Percentiles rank a stretch among this genome's conserved stretches.
Evolutionary conservation across 2,888 invertebrate genomes (phyloP).

Genomic region (Halocaridina rubra): DNA sequence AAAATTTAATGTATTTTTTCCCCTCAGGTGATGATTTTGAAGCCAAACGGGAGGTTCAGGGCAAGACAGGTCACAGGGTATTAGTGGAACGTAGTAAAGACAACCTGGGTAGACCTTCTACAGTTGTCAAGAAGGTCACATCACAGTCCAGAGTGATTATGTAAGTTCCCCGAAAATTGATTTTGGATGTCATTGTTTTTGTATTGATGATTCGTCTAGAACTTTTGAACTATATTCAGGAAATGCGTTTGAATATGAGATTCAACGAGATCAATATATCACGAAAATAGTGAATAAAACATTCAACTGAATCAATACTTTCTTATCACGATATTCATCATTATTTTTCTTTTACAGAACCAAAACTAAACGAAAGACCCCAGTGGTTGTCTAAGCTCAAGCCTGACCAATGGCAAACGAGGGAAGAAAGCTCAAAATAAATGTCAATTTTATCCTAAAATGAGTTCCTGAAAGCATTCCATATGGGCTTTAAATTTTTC

Average conservation of each 20-base stretch:
- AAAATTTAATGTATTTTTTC: neutral
- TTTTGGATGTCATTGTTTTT: too few species aligned
- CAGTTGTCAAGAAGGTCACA: constrained; percentile 51
- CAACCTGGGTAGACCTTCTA: constrained; percentile 36
- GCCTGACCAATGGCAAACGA: too few species aligned
- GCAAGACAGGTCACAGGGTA: constrained; percentile 42
- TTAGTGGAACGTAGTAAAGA: constrained; percentile 47
- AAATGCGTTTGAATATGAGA: neutral
- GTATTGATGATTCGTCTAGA: neutral
- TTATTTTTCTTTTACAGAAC: constrained; percentile 18
- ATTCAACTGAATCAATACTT: neutral
- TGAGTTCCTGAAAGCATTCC: too few species aligned
- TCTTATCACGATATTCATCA: too few species aligned
- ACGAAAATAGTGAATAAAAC: neutral
- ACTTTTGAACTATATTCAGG: neutral
- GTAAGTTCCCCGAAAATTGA: too few species aligned
- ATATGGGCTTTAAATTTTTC: too few species aligned
- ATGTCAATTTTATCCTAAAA: too few species aligned
- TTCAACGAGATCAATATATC: neutral
- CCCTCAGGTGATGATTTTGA: constrained; percentile 41
- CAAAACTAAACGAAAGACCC: constrained; percentile 32
- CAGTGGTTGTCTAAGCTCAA: constrained; percentile 10
- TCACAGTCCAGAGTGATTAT: constrained; percentile 47
- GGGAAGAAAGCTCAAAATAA: too few species aligned
- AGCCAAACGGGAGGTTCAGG: constrained; percentile 42